Evolutionary conservation across 2,113 vertebrate genomes (phyloP), one percentile per base, ranked within the genome.

Genomic region (Nerophis lumbriciformis): DNA sequence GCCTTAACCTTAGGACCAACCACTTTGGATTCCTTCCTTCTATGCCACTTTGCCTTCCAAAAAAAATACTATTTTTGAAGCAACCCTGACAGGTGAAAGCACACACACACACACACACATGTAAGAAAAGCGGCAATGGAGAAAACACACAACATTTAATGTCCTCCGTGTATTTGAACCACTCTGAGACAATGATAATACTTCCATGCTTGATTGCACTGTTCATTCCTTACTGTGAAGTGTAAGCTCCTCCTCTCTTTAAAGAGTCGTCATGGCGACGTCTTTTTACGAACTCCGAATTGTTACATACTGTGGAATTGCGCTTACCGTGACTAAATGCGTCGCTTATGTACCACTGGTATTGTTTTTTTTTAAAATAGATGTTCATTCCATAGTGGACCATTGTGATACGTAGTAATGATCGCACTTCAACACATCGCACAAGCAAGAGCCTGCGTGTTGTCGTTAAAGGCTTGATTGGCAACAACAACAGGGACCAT

Each of bases 211-310:
- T 81, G 79, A 78, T 88, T 89, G 86, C 86, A 89, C 88, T 89
- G 84, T 87, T 83, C 76, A 85, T 85, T 88, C 88, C 84, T 76
- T 83, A 89, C 87, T 88, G 88, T 89, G 88, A 89, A 88, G 80
- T 76, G 69, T 77, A 71, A 82, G 65, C 82, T 68, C 47, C 59
- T 76, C 63, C 59, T 78, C 70, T 81, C 61, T 82, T 51, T 52
- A 53, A 65, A 53, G 70, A 76, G n/a, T 15, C 14, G 4, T 12
- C n/a, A 51, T 68, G 60, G 56, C 65, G 44, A 76, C 66, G 73
- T 81, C 72, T 80, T 28, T 4, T 28, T 71, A 76, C 42, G 28
- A 73, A 68, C 65, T 60, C 65, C 15, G 66, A 53, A 45, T 16
- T 60, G 62, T 71, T 15, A 73, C 50, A 37, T 84, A 80, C 78